Base-by-base conservation (phyloP, 2,888 invertebrate genomes). In the Limnephilus marmoratus region DNA sequence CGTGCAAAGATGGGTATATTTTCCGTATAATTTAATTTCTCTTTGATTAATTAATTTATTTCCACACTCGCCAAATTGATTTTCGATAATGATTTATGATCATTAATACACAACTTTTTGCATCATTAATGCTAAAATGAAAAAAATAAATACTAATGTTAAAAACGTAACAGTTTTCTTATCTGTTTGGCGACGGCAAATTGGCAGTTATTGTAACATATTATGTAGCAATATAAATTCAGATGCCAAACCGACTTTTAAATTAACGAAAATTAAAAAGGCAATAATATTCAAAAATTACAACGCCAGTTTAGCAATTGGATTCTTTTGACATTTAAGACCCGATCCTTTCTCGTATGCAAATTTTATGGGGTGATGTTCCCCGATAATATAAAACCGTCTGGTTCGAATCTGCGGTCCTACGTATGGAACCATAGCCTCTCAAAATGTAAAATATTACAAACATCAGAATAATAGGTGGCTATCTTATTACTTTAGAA, bases 301-400 rank as follows among this genome's bases (percentile, higher is more conserved):
- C 83, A 34, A 15, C 37, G 37, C 83, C 83, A 89, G 29, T 89
- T 88, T 89, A 31, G 85, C 85, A 80, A 18, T 49, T 81, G 81
- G 41, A 91, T 91, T 37, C 82, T 91, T 91, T 83, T 92, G 92
- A 92, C 92, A 93, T 93, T 93, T 91, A 92, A 90, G 85, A 91
- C 81, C 31, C 81, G 89, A 86, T 91, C 89, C 83, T 93, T 93
- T 91, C 87, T 80, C 90, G 88, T 92, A 93, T 93, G 93, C 88
- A 92, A 93, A 93, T 93, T 92, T 92, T 92, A 90, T 93, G 34
- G 83, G 83, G 83, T 83, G 83, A 34, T 83, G 83, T 83, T 83
- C 83, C 83, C 83, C 41, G 37, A 91, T 92, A 93, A 91, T 92
- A 90, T 88, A 81, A 89, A 92, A 92, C 92, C 92, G 92, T 93